phyloP scores from a whole-genome alignment of 2,797 vertebrate species.

The Urosaurus nigricauda region DNA sequence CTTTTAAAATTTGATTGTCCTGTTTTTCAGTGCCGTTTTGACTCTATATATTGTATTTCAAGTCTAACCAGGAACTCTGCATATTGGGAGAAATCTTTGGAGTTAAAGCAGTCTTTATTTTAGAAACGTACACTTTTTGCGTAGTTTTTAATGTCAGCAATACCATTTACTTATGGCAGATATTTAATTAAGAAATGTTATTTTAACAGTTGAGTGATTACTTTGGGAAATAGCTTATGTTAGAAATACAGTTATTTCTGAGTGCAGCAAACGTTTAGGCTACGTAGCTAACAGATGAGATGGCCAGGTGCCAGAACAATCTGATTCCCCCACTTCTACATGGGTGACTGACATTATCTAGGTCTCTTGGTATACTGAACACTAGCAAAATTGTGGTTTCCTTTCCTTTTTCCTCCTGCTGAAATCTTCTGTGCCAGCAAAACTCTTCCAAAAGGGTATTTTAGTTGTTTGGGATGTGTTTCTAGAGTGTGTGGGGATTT shows the following conservation, averaged over 20 bases:
- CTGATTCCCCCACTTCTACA: background rate
- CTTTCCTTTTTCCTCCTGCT: background rate
- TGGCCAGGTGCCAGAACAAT: background rate
- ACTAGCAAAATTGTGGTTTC: background rate
- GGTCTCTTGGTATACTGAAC: background rate
- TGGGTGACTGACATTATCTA: no score
- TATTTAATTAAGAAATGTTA: background rate
- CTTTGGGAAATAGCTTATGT: background rate
- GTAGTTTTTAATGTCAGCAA: background rate
- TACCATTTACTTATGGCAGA: background rate
- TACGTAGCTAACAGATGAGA: background rate
- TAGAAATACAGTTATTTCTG: background rate
- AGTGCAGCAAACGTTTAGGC: background rate
- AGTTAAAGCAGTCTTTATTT: background rate
- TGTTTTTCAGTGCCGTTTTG: background rate
- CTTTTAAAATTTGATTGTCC: constrained; percentile 54
- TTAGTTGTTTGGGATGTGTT: no score
- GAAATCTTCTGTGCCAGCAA: no score
- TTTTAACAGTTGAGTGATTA: background rate
- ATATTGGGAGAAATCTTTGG: background rate
- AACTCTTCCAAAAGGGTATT: no score
- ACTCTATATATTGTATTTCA: background rate
- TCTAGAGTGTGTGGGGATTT: no score
- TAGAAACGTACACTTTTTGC: background rate
- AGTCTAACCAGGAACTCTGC: background rate